Conservation (phyloP, 2,113 vertebrate species). For the Dipodomys ordii region DNA sequence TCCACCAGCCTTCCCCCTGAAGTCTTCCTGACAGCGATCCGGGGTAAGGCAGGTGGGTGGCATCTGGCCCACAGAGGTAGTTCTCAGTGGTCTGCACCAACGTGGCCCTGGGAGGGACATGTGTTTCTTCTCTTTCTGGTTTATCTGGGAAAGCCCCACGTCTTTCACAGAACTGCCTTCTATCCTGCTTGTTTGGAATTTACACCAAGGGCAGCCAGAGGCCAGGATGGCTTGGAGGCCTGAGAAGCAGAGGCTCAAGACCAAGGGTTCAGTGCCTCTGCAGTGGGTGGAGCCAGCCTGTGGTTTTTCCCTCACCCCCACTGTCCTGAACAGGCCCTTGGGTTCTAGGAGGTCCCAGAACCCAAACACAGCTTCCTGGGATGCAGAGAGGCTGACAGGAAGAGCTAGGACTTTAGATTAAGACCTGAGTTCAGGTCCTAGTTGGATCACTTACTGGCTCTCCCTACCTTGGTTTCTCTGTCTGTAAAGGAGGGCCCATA, state of each 20-base stretch:
- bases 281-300: background rate
- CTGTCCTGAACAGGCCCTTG: background rate
- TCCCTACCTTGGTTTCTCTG: background rate
- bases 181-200: constrained; percentile 5
- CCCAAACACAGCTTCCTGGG: background rate
- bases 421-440: background rate
- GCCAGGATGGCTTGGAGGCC: background rate
- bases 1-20: background rate
- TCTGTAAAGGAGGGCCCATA: background rate
- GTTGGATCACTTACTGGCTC: background rate
- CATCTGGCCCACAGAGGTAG: background rate
- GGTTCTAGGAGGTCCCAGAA: background rate
- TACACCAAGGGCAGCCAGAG: constrained; percentile 19
- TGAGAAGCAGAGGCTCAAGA: background rate
- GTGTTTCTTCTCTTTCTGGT: background rate
- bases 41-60: too few relatives aligned
- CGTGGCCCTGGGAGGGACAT: background rate
- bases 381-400: background rate
- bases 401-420: background rate
- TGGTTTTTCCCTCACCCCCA: accelerated
- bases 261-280: background rate
- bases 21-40: background rate
- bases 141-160: constrained; percentile 63
- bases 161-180: constrained; percentile 58
- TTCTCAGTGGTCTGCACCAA: background rate